A percentile compares a stretch with the other conserved stretches of the same genome.
Conservation (phyloP, 2,888 invertebrate species). For the Rhagonycha lutea region DNA sequence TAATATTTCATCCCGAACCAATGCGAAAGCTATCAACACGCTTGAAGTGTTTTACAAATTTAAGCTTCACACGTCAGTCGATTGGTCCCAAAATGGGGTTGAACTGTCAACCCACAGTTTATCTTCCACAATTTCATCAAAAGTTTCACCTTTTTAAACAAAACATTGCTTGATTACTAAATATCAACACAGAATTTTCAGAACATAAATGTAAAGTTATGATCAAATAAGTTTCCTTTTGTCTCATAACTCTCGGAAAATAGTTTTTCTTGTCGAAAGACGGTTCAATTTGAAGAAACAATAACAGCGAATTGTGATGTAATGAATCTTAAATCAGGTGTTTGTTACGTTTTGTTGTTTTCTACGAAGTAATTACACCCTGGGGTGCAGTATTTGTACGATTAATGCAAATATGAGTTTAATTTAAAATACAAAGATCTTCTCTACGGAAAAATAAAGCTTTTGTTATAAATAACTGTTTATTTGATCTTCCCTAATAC, state of each 20-base stretch:
- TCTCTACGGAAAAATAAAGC: neutral
- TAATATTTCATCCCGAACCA: neutral
- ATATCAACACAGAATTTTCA: neutral
- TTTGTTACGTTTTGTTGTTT: neutral
- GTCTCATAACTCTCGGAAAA: neutral
- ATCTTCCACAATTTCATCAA: neutral
- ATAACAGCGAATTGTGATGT: neutral
- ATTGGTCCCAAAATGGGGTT: neutral
- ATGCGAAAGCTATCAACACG: neutral
- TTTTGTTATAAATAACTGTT: neutral
- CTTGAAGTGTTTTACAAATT: neutral
- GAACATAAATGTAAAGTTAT: neutral
- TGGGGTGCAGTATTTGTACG: neutral
- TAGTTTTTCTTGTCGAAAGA: neutral
- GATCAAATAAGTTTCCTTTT: neutral
- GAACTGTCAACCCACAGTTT: neutral
- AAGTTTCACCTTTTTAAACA: neutral
- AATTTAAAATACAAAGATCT: neutral
- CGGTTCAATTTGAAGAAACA: neutral
- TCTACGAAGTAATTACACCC: neutral
- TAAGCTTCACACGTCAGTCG: neutral
- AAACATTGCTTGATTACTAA: neutral
- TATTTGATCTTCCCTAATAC: neutral
- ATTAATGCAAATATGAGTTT: neutral
- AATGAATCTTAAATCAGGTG: neutral